Evolutionary conservation across 2,797 vertebrate genomes (phyloP), one percentile per base, ranked within the genome.

Genomic region (Xenops minutus): DNA sequence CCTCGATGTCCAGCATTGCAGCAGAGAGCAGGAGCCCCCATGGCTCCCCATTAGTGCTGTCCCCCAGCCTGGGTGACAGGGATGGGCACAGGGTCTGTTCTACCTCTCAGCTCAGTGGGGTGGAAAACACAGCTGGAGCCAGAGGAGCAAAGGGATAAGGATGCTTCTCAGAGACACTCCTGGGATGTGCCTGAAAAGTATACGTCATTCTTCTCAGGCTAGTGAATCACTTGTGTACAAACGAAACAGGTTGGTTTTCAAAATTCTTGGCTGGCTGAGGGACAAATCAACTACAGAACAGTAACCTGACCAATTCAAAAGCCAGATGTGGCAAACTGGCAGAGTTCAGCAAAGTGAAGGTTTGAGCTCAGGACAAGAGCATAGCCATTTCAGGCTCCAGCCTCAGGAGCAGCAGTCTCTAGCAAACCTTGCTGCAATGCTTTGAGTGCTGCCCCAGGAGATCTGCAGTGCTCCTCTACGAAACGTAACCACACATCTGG

Each of bases 21-120:
- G 30, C 16, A 62, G 46, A 74, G 37, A 32, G 73, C 41, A 69
- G 52, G 39, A 78, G 75, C 27, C 32, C 55, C 48, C 23, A 2
- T 2, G 83, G 67, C 24, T 46, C 23, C 48, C 17, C 2, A 0
- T 17, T 15, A 34, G 27, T 32, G 44, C 39, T 2, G 2, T 48
- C 43, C 56, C 26, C 3, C 49, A 75, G 63, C 56, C 59, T 74
- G 61, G 54, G 29, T 23, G 44, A 66, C 71, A 77, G 44, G 49
- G 23, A 7, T 12, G 43, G 51, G 37, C 49, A 54, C 36, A 24
- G 43, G 36, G 29, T 21, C 74, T 76, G 26, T 11, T 49, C 36
- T 20, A 39, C 12, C 74, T 49, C 55, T 87, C 73, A 41, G 67
- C 43, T 48, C 51, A 14, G 48, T 8, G 34, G 22, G 8, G 52